phyloP scores from a whole-genome alignment of 2,113 vertebrate genomes.

The Phalacrocorax pelagicus region DNA sequence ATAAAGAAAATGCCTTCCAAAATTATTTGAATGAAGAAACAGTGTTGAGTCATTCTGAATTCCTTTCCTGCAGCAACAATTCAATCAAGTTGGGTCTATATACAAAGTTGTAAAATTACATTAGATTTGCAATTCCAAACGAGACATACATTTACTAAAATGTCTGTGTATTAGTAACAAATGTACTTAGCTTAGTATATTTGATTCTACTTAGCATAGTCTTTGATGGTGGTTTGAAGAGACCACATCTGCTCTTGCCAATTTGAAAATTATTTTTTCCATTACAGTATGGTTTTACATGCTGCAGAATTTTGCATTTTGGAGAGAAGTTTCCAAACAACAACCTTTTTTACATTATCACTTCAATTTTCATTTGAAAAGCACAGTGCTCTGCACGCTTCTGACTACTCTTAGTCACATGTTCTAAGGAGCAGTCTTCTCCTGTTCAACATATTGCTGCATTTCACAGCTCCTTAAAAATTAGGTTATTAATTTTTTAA shows the following conservation, averaged over 20 bases:
- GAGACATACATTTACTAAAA: neutral
- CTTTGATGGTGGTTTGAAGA: neutral
- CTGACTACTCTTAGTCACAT: neutral
- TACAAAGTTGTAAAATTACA: neutral
- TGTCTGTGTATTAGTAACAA: neutral
- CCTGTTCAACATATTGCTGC: neutral
- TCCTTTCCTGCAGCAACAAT: neutral
- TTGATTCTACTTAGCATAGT: neutral
- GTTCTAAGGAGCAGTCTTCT: neutral
- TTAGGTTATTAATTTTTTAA: neutral
- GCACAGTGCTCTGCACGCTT: neutral
- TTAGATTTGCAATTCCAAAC: conserved; percentile 1
- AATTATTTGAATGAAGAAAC: neutral
- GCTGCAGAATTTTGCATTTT: neutral
- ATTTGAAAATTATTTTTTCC: neutral
- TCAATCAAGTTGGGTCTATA: neutral
- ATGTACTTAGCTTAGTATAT: neutral
- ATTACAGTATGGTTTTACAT: neutral
- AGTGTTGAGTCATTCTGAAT: neutral
- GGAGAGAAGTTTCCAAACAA: neutral
- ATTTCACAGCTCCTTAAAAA: neutral
- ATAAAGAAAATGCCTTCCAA: neutral
- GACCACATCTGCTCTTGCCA: neutral
- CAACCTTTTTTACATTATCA: neutral
- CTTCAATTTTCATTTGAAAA: neutral